Evolutionary conservation across 2,888 invertebrate genomes (phyloP).

Genomic region (Apodemia zela): DNA sequence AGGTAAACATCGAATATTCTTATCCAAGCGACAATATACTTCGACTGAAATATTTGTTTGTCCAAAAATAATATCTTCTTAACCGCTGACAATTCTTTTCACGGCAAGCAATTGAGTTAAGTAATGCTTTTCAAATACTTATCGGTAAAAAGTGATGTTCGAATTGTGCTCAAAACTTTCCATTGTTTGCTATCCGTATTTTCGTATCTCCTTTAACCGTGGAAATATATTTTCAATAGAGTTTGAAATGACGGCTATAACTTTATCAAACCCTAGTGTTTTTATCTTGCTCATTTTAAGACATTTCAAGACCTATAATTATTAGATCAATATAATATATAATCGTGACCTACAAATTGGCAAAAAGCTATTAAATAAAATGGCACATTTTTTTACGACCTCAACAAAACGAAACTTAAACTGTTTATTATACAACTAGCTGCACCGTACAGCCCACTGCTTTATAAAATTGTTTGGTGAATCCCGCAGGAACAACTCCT

Average conservation of each 20-base stretch:
- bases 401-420: too few relatives aligned
- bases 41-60: background rate
- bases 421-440: too few relatives aligned
- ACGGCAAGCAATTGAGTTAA: constrained; percentile 1
- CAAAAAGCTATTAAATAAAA: too few relatives aligned
- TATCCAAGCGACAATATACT: background rate
- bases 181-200: constrained; percentile 51
- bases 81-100: constrained; percentile 16
- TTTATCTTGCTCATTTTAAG: background rate
- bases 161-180: constrained; percentile 33
- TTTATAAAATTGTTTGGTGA: too few relatives aligned
- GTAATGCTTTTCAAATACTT: constrained; percentile 24
- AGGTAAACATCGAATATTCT: background rate
- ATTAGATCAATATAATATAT: too few relatives aligned
- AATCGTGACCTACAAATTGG: too few relatives aligned
- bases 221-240: constrained; percentile 44
- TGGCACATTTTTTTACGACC: too few relatives aligned
- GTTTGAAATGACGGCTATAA: constrained; percentile 32
- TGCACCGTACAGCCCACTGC: too few relatives aligned
- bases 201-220: constrained; percentile 51
- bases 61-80: constrained; percentile 11
- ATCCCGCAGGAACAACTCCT: too few relatives aligned
- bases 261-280: background rate
- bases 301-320: background rate
- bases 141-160: constrained; percentile 28